phyloP scores from a whole-genome alignment of 2,888 invertebrate genomes.

The Blera fallax region DNA sequence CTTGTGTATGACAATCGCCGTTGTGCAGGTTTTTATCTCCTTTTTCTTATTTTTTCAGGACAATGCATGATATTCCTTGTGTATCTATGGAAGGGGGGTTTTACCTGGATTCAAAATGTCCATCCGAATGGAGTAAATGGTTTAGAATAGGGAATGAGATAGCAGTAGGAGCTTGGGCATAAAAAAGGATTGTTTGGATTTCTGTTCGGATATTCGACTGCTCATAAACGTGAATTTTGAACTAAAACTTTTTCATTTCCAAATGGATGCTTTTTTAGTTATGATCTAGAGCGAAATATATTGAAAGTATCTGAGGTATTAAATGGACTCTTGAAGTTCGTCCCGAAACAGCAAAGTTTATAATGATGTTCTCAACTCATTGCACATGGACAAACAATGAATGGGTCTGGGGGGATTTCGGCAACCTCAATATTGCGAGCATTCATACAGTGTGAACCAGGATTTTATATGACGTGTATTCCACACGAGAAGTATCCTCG shows the following conservation, averaged over 20 bases:
- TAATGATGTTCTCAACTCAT: too few relatives aligned
- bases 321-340: background rate
- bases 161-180: background rate
- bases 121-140: background rate
- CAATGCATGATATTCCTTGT: background rate
- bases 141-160: background rate
- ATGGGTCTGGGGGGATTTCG: too few relatives aligned
- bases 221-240: background rate
- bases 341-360: too few relatives aligned
- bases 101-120: background rate
- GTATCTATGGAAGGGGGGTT: background rate
- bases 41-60: background rate
- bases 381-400: too few relatives aligned
- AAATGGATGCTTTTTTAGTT: background rate
- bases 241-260: background rate
- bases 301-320: background rate
- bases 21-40: too few relatives aligned
- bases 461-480: too few relatives aligned
- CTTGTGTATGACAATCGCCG: background rate
- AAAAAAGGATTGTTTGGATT: background rate
- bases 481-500: too few relatives aligned
- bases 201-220: background rate
- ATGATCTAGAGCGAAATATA: background rate
- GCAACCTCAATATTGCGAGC: too few relatives aligned
- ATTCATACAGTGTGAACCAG: too few relatives aligned